Base-by-base conservation (phyloP, 2,797 vertebrate species). In the Fratercula arctica region DNA sequence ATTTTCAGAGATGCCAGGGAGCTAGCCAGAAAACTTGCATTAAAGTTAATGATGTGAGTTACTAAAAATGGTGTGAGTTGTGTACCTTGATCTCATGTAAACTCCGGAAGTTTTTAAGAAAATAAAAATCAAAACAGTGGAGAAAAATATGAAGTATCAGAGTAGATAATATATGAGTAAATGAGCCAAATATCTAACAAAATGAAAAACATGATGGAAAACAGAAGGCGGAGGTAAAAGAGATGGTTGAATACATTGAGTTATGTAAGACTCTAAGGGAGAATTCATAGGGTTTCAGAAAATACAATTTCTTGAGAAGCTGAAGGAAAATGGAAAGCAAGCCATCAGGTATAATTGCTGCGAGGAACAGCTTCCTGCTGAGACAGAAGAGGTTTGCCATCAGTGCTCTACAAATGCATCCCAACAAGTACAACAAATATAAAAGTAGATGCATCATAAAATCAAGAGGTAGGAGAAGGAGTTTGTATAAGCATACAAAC, bases 221-320 rank as follows among this genome's bases (percentile, higher is more conserved):
- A 72, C n/a, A 64, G 85, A 82, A 91, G 81, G 84, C 64, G 63
- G 82, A 73, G 79, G 88, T 89, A 93, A 96, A 97, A 96, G 79
- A 87, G 85, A 83, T 77, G 37, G 68, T 69, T 70, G 85, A 96
- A 96, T 93, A 90, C 75, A 64, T 39, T 51, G 91, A 95, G 95
- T 97, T 97, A 96, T 48, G 59, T 97, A 97, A 97, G 96, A 94
- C 29, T 87, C 60, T 74, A 91, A 85, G 87, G 87, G 77, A 87
- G 93, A 95, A 96, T 96, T 97, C n/a, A 21, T 48, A 97, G 90
- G 78, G 75, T 95, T 96, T 98, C 70, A 95, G 94, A 95, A 97
- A 98, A 98, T 76, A 96, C 79, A 95, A 92, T 98, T 98, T 98
- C 93, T 98, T 98, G 96, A 98, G 95, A 95, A 97, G 91, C 91